phyloP scores from a whole-genome alignment of 2,797 vertebrate genomes.

The Chlorospingus flavigularis region DNA sequence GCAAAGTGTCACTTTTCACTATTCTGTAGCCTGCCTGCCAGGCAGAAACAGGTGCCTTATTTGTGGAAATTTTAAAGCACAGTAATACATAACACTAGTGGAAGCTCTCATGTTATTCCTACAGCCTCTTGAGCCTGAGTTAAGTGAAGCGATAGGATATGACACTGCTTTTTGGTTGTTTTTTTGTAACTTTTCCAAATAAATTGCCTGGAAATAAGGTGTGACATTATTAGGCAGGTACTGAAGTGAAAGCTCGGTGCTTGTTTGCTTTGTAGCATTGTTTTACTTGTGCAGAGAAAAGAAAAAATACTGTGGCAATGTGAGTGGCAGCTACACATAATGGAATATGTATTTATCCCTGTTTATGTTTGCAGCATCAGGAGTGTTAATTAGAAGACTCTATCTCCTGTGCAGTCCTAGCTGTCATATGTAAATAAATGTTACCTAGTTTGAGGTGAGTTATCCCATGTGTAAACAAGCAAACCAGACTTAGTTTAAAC shows the following conservation, averaged over 20 bases:
- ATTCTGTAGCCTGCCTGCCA: background rate
- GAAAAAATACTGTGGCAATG: background rate
- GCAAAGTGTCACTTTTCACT: background rate
- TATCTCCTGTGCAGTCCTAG: background rate
- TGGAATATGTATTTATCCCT: conserved; percentile 37
- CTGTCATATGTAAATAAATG: conserved; percentile 42
- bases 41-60: background rate
- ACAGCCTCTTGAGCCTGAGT: background rate
- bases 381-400: conserved; percentile 63
- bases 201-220: background rate
- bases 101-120: background rate
- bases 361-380: conserved; percentile 37
- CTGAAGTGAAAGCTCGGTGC: background rate
- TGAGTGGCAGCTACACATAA: conserved; percentile 41
- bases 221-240: background rate
- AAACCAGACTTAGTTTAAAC: conserved; percentile 26
- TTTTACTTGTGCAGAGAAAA: background rate
- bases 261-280: background rate
- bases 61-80: background rate
- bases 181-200: background rate
- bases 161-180: background rate
- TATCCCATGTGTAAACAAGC: conserved; percentile 42
- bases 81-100: background rate
- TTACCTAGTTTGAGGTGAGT: conserved; percentile 12
- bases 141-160: background rate